These are phyloP conservation scores for Netelia virgata DNA, from an alignment of 2,888 invertebrate genomes.

Conservation along the genomic window DNA sequence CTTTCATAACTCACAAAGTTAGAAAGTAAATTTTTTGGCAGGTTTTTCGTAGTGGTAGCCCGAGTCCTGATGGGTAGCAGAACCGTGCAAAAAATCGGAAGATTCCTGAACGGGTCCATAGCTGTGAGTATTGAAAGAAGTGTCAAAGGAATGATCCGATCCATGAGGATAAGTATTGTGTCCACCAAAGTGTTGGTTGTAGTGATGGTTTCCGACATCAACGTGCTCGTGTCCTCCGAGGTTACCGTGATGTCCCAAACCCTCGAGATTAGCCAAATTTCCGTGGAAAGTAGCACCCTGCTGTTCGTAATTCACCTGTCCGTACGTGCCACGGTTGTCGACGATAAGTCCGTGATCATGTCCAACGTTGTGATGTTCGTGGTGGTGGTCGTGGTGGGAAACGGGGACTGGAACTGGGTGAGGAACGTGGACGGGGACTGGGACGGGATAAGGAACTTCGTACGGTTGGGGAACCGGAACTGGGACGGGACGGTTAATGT, in stretches of 20 bases:
- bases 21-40: constrained; percentile 38
- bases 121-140: not conserved
- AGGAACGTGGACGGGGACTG: constrained; percentile 39
- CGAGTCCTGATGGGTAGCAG: not conserved
- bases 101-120: not conserved
- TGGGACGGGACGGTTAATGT: constrained; percentile 69
- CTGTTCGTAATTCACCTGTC: not conserved
- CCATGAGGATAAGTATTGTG: not conserved
- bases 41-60: constrained; percentile 48
- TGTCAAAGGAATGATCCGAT: not conserved
- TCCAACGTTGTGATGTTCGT: constrained; percentile 5
- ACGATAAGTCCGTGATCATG: not conserved
- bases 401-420: constrained; percentile 14
- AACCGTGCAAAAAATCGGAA: not conserved
- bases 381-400: not conserved
- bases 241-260: not conserved
- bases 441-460: constrained; percentile 61
- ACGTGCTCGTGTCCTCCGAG: not conserved
- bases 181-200: constrained; percentile 10
- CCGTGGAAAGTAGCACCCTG: not conserved
- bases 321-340: not conserved
- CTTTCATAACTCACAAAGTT: constrained; percentile 3
- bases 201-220: constrained; percentile 20
- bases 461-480: constrained; percentile 61
- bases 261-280: not conserved